A percentile compares a stretch with the other conserved stretches of the same genome.
Evolutionary conservation across 64 coral and sea anemone genomes (phyloP).

Genomic region (Catalaphyllia jardinei): DNA sequence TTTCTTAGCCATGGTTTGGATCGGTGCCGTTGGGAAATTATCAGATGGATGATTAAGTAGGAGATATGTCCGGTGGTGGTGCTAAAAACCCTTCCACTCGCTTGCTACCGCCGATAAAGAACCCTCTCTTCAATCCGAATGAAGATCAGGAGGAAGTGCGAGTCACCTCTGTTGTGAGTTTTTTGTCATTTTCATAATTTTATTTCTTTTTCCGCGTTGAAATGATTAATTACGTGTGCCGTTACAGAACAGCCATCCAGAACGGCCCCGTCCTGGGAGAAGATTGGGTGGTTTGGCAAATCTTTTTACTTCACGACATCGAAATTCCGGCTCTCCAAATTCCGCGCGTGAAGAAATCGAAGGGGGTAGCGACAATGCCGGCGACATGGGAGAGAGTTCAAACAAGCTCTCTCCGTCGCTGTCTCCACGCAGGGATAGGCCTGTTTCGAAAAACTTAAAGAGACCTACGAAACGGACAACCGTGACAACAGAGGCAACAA

Average conservation of each 20-base stretch:
- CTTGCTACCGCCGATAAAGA: slow-evolving; percentile 90
- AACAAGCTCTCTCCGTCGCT: background rate
- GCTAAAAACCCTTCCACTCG: slow-evolving; percentile 67
- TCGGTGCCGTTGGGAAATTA: background rate
- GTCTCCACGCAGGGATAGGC: background rate
- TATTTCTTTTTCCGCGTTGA: background rate
- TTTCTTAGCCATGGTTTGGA: background rate
- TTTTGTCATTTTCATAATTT: slow-evolving; percentile 14
- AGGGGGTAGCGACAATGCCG: background rate
- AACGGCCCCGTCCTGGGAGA: slow-evolving; percentile 56
- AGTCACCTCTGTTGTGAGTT: slow-evolving; percentile 72
- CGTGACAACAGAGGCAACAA: background rate
- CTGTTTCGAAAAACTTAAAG: background rate
- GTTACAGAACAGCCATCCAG: slow-evolving; percentile 67
- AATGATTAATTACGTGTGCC: background rate
- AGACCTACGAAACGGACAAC: slow-evolving; percentile 1
- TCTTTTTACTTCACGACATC: slow-evolving; percentile 75
- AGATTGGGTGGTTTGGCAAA: slow-evolving; percentile 72
- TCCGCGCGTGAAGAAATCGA: slow-evolving; percentile 18
- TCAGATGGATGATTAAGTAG: slow-evolving; percentile 1
- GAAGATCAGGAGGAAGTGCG: slow-evolving; percentile 74
- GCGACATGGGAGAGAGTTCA: background rate
- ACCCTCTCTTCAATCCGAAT: slow-evolving; percentile 89
- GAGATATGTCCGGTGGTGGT: slow-evolving; percentile 71
- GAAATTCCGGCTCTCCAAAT: slow-evolving; percentile 22